Base-by-base conservation (phyloP, 2,113 vertebrate genomes). In the Glaucomys volans region DNA sequence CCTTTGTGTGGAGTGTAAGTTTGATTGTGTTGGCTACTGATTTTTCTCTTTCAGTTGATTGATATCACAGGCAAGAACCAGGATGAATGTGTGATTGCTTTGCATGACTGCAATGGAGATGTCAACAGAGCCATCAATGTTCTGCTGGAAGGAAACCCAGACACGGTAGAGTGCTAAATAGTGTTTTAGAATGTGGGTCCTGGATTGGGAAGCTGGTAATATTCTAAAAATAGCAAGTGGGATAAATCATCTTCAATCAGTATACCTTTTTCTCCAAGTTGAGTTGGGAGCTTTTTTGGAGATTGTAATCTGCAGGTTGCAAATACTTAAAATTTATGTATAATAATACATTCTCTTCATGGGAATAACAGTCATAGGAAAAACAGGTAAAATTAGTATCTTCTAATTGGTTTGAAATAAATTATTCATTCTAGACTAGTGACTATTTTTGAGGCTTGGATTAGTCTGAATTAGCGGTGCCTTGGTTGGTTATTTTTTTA, bases 61-160 rank as follows among this genome's bases (percentile, higher is more conserved):
- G 99, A 99, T 98, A 99, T 99, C 98, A 99, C 99, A 84, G 99
- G 99, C 98, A 99, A 99, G 99, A 99, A 99, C 98, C 99, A 99
- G 98, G 99, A 99, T 0, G 99, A 99, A 98, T 99, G 99, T 90
- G 99, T 99, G 99, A 99, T 99, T 84, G 99, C 99, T 87, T 99
- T 99, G 98, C 99, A 99, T 44, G 99, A 99, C 98, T 99, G 99
- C 98, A 99, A 99, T 0, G 99, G 99, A 40, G 99, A 99, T 93
- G 99, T 99, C 92, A 99, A 99, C 99, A 99, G 99, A 99, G 99
- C 99, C 98, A 99, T 99, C 98, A 99, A 99, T 0, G 99, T 99
- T 96, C 98, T 99, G 97, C 98, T 99, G 98, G 99, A 99, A 98
- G 99, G 99, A 97, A 99, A 99, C 98, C 99, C 99, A 4, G 99